Percentiles rank a stretch among this genome's conserved stretches.
These are phyloP conservation scores for Ceyx melanurus DNA, from an alignment of 2,113 vertebrate genomes.

Conservation along the genomic window DNA sequence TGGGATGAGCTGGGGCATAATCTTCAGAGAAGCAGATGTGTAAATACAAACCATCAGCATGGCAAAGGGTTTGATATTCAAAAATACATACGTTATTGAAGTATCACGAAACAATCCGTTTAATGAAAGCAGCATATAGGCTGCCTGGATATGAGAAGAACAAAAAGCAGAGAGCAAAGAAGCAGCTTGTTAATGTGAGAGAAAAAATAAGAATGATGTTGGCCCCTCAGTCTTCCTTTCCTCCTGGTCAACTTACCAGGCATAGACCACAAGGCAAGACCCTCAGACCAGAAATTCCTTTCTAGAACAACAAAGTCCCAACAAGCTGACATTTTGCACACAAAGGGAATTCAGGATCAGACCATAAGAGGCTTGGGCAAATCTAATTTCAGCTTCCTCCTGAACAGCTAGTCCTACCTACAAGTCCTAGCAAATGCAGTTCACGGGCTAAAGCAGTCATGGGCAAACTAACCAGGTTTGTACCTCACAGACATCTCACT, in stretches of 20 bases:
- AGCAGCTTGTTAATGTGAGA: background rate
- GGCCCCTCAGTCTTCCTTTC: background rate
- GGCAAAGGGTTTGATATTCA: background rate
- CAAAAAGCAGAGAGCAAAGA: background rate
- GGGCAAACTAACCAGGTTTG: background rate
- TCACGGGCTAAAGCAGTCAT: background rate
- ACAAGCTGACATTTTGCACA: background rate
- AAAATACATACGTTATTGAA: background rate
- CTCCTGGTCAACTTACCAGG: background rate
- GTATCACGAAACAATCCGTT: background rate
- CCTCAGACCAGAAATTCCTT: background rate
- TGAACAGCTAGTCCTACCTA: background rate
- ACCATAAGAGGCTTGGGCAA: background rate
- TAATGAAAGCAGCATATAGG: background rate
- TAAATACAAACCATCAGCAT: background rate
- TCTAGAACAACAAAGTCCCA: background rate
- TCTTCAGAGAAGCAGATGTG: background rate
- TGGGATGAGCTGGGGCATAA: background rate
- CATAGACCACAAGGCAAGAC: background rate
- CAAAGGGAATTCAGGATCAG: background rate
- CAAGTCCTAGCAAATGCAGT: background rate
- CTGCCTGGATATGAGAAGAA: background rate
- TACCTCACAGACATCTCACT: background rate
- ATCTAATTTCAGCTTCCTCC: background rate
- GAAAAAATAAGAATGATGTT: background rate